Conservation (phyloP, 2,113 vertebrate species). For the Salvator merianae region DNA sequence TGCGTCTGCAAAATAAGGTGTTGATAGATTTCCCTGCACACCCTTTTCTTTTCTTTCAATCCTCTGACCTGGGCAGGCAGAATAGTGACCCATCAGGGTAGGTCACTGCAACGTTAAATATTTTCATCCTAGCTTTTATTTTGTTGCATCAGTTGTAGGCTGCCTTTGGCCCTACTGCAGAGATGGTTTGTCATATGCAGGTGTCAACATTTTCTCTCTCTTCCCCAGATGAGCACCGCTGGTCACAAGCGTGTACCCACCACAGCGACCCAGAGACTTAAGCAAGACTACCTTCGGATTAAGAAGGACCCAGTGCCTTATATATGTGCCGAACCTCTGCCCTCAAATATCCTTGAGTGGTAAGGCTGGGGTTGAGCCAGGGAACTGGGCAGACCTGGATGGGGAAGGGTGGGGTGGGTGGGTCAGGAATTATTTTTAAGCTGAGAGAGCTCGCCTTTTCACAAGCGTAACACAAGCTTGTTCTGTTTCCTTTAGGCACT, state of each 20-base stretch:
- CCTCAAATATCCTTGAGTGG: conserved; percentile 98
- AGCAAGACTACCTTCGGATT: conserved; percentile 97
- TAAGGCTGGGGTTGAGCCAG: conserved; percentile 53
- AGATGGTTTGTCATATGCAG: too few relatives aligned
- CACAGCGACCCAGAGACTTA: conserved; percentile 95
- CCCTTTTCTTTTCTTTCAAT: too few relatives aligned
- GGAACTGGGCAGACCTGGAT: not conserved
- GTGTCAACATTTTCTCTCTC: not conserved
- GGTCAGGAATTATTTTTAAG: too few relatives aligned
- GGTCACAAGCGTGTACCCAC: conserved; percentile 94
- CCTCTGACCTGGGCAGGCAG: too few relatives aligned
- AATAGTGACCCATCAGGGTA: too few relatives aligned
- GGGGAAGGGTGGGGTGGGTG: not conserved
- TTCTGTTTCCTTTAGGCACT: conserved; percentile 82
- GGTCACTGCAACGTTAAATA: too few relatives aligned
- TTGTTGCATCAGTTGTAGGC: too few relatives aligned
- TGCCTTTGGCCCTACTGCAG: too few relatives aligned
- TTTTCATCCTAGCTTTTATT: too few relatives aligned
- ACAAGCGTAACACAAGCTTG: not conserved
- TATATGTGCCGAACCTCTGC: conserved; percentile 96
- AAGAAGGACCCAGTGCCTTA: conserved; percentile 99
- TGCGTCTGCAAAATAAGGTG: too few relatives aligned
- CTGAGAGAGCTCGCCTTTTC: too few relatives aligned
- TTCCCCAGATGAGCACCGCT: conserved; percentile 90
- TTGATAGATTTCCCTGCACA: too few relatives aligned